Evolutionary conservation across 2,888 invertebrate species (phyloP).

Genomic region (Amphipoea lucens): DNA sequence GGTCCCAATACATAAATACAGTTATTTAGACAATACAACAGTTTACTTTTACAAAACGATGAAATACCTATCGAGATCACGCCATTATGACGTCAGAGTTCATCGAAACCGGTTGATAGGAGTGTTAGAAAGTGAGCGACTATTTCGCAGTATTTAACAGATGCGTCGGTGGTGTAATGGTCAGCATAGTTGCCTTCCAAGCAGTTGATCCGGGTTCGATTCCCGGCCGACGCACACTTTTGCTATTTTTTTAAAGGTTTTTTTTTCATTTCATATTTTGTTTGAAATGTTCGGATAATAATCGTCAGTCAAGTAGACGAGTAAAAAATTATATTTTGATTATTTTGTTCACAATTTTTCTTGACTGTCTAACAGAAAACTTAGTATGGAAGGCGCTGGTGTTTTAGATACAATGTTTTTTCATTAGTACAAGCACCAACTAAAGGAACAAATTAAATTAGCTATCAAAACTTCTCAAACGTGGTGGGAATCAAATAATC

Average conservation of each 20-base stretch:
- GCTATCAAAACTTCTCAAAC: no score
- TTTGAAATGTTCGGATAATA: background rate
- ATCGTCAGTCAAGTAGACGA: background rate
- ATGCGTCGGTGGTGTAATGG: conserved; percentile 91
- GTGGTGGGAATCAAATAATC: no score
- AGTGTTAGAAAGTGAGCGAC: background rate
- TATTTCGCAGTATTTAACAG: conserved; percentile 23
- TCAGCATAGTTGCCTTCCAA: conserved; percentile 91
- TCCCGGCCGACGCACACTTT: conserved; percentile 90
- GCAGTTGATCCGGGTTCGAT: conserved; percentile 91
- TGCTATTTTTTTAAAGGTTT: conserved; percentile 53
- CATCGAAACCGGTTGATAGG: conserved; percentile 27
- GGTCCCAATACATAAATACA: conserved; percentile 48
- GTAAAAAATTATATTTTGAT: background rate
- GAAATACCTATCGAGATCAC: conserved; percentile 31
- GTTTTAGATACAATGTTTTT: no score
- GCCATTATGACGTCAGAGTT: conserved; percentile 48
- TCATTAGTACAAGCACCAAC: no score
- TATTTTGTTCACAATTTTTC: no score
- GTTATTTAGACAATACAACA: conserved; percentile 23
- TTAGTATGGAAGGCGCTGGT: no score
- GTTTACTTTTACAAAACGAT: conserved; percentile 56
- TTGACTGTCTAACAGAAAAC: no score
- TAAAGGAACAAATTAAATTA: no score
- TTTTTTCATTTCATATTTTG: background rate